Evolutionary conservation across 92 coral and sea anemone species (phyloP), one percentile per base, ranked within the genome.

Genomic region (Scolanthus callimorphus): DNA sequence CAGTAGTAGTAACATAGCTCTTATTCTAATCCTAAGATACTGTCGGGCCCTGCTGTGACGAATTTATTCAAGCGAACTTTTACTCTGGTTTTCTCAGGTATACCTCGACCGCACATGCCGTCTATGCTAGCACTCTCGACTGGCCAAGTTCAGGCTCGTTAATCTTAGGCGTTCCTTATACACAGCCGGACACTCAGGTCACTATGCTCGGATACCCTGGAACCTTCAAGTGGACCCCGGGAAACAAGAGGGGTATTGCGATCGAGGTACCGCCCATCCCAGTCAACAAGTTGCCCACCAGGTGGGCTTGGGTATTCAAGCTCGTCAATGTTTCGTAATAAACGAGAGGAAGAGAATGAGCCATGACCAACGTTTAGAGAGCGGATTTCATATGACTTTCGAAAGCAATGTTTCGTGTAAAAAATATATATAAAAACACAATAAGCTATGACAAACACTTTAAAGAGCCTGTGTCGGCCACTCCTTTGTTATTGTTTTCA

Each of bases 241-340:
- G 60, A 2, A 4, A 67, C 10, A 53, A 48, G 52, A 58, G 73
- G 20, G 98, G 98, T 29, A 81, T 92, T 27, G 74, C 60, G 3
- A 69, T 92, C 41, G 34, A 63, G 46, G 65, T 92, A 49, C 98
- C 98, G 10, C 74, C 67, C 27, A 78, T 92, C 62, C 82, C 94
- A 54, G 63, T 84, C 15, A 73, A 77, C 34, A 60, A 77, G 28
- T 73, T 92, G 24, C 96, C 96, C 15, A 84, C 90, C 19, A 49
- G 53, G 22, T 92, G 94, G 96, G 98, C 96, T 3, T 92, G 98
- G 98, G 96, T 90, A 22, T 62, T 92, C 39, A 85, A 80, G 51
- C 66, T 91, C 8, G 46, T 56, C 8, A 83, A 80, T 29, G 41
- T 15, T 15, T 34, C 41, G 15, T 34, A 34, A 15, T 6, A 34